These are phyloP conservation scores for Napeogenes inachia DNA, from an alignment of 2,888 invertebrate genomes.

Conservation along the genomic window DNA sequence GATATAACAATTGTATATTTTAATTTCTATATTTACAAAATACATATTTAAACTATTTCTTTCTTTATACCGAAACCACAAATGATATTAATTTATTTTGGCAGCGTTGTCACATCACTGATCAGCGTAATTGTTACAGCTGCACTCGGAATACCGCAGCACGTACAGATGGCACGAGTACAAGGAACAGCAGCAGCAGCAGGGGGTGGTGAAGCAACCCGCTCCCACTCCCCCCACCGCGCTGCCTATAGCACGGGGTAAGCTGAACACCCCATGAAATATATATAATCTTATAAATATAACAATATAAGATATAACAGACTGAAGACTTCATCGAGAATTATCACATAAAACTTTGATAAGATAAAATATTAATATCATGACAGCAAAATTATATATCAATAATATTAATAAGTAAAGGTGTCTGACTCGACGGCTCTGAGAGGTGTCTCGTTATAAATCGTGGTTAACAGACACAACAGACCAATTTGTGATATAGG, in stretches of 20 bases:
- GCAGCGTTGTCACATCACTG: not conserved
- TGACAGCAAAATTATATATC: too few relatives aligned
- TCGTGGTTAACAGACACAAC: too few relatives aligned
- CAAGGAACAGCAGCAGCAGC: slow-evolving; percentile 84
- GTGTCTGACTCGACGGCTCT: too few relatives aligned
- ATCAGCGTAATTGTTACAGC: slow-evolving; percentile 75
- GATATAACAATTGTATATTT: too few relatives aligned
- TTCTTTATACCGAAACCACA: too few relatives aligned
- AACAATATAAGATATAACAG: not conserved
- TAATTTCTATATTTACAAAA: too few relatives aligned
- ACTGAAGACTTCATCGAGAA: not conserved
- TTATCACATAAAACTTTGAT: too few relatives aligned
- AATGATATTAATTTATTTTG: not conserved
- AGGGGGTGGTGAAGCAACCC: slow-evolving; percentile 84
- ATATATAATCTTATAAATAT: not conserved
- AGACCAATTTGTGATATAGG: too few relatives aligned
- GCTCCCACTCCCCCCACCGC: slow-evolving; percentile 73
- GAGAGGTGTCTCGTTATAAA: too few relatives aligned
- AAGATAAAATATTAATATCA: too few relatives aligned
- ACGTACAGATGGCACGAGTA: slow-evolving; percentile 97
- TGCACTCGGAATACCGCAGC: slow-evolving; percentile 96
- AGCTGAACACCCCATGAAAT: slow-evolving; percentile 18
- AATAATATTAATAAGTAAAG: too few relatives aligned
- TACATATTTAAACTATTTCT: too few relatives aligned
- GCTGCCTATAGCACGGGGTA: slow-evolving; percentile 56